phyloP scores from a whole-genome alignment of 2,113 vertebrate genomes.

The Lichenostomus cassidix region DNA sequence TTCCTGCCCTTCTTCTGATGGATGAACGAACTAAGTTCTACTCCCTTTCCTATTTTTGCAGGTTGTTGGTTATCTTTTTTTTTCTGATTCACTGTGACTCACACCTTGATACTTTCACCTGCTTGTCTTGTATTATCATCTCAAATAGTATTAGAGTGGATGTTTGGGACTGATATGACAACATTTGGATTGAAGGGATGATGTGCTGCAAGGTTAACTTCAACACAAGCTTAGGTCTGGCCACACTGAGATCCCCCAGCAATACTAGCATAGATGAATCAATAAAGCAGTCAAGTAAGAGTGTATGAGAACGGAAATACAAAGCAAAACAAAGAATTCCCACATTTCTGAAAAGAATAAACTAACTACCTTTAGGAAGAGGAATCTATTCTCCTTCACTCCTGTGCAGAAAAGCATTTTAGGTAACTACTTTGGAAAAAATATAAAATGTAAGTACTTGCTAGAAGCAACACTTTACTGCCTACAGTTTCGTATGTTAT shows the following conservation, averaged over 20 bases:
- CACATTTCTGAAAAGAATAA: not conserved
- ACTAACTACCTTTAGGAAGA: not conserved
- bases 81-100: not conserved
- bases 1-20: not conserved
- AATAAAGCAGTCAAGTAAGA: not conserved
- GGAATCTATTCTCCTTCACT: not conserved
- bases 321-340: not conserved
- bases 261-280: not conserved
- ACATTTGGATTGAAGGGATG: not conserved
- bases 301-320: accelerated
- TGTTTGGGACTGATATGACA: not conserved
- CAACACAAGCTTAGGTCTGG: not conserved
- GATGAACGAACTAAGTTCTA: not conserved
- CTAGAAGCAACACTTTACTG: not conserved
- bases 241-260: not conserved
- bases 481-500: not conserved
- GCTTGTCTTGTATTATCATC: not conserved
- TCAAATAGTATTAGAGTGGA: not conserved
- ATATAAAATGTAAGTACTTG: not conserved
- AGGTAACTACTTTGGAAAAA: not conserved
- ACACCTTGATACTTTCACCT: not conserved
- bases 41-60: not conserved
- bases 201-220: not conserved
- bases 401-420: not conserved
- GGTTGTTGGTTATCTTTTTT: too few relatives aligned